Evolutionary conservation across 2,888 invertebrate genomes (phyloP).

Genomic region (Leistus spinibarbis): DNA sequence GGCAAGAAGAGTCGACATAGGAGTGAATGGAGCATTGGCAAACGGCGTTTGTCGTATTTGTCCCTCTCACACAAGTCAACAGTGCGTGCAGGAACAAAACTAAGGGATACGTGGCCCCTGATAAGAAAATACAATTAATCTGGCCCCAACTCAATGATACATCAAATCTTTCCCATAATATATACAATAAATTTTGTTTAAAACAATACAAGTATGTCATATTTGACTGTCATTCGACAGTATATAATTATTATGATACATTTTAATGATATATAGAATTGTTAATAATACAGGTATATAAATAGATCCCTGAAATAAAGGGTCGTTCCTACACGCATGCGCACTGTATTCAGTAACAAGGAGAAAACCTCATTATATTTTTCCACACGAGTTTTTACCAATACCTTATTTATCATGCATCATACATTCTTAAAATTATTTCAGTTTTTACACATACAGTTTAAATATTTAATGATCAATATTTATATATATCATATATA

Average conservation of each 20-base stretch:
- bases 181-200: slow-evolving; percentile 17
- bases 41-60: slow-evolving; percentile 1
- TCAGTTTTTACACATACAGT: slow-evolving; percentile 51
- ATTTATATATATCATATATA: slow-evolving; percentile 52
- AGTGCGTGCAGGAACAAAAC: slow-evolving; percentile 49
- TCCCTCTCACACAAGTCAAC: slow-evolving; percentile 49
- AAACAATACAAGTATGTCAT: background rate
- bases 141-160: slow-evolving; percentile 51
- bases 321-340: slow-evolving; percentile 6
- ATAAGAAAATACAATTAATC: slow-evolving; percentile 42
- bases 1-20: slow-evolving; percentile 3
- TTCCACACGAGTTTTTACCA: slow-evolving; percentile 22
- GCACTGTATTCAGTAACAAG: slow-evolving; percentile 27
- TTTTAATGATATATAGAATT: background rate
- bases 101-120: slow-evolving; percentile 30
- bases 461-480: slow-evolving; percentile 51
- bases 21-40: background rate
- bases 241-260: background rate
- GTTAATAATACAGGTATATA: background rate
- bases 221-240: background rate
- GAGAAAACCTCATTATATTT: slow-evolving; percentile 34
- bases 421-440: slow-evolving; percentile 53
- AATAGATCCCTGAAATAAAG: slow-evolving; percentile 13
- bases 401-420: slow-evolving; percentile 50
- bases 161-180: background rate